phyloP scores from a whole-genome alignment of 2,888 invertebrate species.

The Pantelozetes paolii region DNA sequence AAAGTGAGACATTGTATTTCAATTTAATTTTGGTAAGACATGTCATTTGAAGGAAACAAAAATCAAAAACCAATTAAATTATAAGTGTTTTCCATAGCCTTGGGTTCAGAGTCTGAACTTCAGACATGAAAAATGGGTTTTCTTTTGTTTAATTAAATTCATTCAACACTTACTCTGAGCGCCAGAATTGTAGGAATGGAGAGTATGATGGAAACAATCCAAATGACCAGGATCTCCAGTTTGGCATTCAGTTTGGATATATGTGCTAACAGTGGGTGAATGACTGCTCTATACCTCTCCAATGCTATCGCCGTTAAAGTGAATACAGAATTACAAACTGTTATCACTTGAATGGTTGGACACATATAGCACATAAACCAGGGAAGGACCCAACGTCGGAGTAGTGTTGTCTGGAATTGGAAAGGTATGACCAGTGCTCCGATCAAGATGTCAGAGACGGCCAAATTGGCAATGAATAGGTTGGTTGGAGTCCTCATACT shows the following conservation, averaged over 20 bases:
- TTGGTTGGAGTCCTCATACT: conserved; percentile 77
- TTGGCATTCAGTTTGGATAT: conserved; percentile 70
- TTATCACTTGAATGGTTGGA: conserved; percentile 73
- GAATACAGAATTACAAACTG: conserved; percentile 82
- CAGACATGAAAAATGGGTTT: too few species aligned
- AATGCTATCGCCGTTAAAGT: conserved; percentile 80
- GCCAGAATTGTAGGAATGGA: conserved; percentile 64
- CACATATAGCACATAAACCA: conserved; percentile 81
- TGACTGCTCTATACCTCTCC: conserved; percentile 66
- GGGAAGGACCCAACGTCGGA: conserved; percentile 80
- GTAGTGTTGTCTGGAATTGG: conserved; percentile 79
- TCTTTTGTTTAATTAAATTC: too few species aligned
- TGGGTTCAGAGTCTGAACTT: too few species aligned
- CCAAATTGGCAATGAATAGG: conserved; percentile 78
- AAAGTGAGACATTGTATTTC: too few species aligned
- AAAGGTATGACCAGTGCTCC: conserved; percentile 81
- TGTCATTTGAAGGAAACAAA: too few species aligned
- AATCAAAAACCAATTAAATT: too few species aligned
- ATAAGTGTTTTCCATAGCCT: too few species aligned
- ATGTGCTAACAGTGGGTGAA: conserved; percentile 60
- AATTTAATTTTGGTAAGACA: too few species aligned
- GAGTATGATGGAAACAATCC: conserved; percentile 63
- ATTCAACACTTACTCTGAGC: conserved; percentile 19
- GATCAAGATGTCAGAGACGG: conserved; percentile 77
- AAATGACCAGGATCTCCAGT: conserved; percentile 68